Base-by-base conservation (phyloP, 2,797 vertebrate species). In the Orestias chungarensis region DNA sequence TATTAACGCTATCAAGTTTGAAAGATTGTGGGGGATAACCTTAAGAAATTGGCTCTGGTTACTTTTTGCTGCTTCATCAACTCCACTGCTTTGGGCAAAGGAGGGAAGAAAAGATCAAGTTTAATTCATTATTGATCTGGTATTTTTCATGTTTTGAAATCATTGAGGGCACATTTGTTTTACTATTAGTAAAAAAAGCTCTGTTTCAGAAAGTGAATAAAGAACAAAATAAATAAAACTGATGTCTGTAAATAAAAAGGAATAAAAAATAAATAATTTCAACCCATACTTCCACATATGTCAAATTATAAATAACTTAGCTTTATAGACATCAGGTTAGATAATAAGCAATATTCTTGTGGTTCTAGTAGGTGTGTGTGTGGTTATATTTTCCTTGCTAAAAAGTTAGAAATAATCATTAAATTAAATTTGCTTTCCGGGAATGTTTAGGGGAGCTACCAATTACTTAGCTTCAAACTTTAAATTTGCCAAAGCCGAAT, bases 401-500 rank as follows among this genome's bases (percentile, higher is more conserved):
- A 5, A 54, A 66, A 27, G 54, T 6, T 29, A 46, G 35, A 27
- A 38, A 75, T 15, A 40, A 23, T 55, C 49, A 47, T 70, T 75
- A 38, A 44, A 52, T n/a, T 40, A 33, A 23, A 29, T 59, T 59
- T 8, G 31, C 8, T 57, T 61, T 61, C 23, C 20, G n/a, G 49
- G 49, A 20, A 5, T 49, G 4, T 49, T n/a, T 49, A 0, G 66
- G 66, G 67, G 42, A 66, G 59, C 38, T 0, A 33, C 15, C 61
- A 35, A 68, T n/a, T 54, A 62, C 33, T 66, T 47, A 35, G 27
- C 57, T 62, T 62, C 62, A 17, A 50, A 64, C n/a, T 55, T 40
- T 70, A 18, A 71, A 74, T 29, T 68, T 67, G 42, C 72, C 6
- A 27, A 27, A 31, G 31, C 38, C 62, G 23, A 29, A 73, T 74